Percentiles rank a stretch among this genome's conserved stretches.
Conservation (phyloP, 2,797 vertebrate genomes). For the Buceros bicornis region DNA sequence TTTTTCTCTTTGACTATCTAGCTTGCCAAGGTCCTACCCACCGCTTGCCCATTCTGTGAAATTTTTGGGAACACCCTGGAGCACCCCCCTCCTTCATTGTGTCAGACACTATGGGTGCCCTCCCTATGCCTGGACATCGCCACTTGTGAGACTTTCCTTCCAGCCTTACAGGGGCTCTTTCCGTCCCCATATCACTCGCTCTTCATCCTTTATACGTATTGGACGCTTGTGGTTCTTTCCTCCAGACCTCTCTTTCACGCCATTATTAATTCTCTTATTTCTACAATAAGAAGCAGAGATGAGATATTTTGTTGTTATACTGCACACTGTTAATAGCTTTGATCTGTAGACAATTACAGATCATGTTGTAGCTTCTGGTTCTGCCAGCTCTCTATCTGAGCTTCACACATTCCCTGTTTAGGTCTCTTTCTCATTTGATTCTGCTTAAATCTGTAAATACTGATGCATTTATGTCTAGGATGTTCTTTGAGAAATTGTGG, state of each 20-base stretch:
- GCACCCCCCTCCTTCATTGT: background rate
- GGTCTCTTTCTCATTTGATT: constrained; percentile 9
- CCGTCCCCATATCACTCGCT: background rate
- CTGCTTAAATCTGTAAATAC: constrained; percentile 58
- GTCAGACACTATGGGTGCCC: background rate
- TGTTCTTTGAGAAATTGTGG: background rate
- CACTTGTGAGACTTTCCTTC: background rate
- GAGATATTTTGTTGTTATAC: constrained; percentile 24
- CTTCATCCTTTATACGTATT: background rate
- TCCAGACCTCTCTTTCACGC: background rate
- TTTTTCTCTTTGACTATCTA: background rate
- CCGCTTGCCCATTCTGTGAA: background rate
- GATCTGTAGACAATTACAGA: background rate
- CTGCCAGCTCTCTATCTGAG: background rate
- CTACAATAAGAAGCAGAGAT: constrained; percentile 2
- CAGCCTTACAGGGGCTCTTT: background rate
- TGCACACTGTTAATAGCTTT: constrained; percentile 37
- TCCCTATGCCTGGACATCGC: background rate
- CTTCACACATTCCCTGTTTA: background rate
- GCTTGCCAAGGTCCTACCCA: background rate
- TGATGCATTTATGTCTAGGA: constrained; percentile 5
- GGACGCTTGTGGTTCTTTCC: background rate
- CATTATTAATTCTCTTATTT: background rate
- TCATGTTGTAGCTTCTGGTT: background rate
- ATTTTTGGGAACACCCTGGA: background rate